Base-by-base conservation (phyloP, 2,113 vertebrate species). In the Chloropsis cyanopogon region DNA sequence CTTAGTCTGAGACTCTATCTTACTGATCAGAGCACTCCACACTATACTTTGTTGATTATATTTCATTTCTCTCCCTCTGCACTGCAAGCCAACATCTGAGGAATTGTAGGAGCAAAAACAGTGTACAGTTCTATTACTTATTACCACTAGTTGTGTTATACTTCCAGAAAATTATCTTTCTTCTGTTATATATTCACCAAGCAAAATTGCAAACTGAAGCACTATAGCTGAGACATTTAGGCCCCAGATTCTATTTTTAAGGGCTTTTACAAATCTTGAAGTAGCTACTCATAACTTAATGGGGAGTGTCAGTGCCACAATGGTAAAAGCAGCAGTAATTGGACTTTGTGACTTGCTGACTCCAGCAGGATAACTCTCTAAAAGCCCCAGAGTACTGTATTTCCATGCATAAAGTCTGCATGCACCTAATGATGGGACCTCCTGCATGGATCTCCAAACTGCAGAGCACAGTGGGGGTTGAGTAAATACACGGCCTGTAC, bases 351-450 rank as follows among this genome's bases (percentile, higher is more conserved):
- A 72, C 39, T 82, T 80, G 54, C 59, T 80, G 71, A 70, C 19
- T 70, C 23, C 24, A 44, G 49, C 29, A 82, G 47, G 29, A 52
- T 22, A 81, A 63, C 60, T 88, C 49, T 61, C 31, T 44, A 63
- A 82, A 80, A 19, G 28, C 15, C 9, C 1, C 24, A 15, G 2
- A 11, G 47, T 17, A 20, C 31, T 1, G 0, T 19, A 44, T 78
- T 31, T 73, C 42, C 35, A 35, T 35, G 11, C 26, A 37, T 10
- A 12, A 81, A 81, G 9, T 19, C 35, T 46, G 37, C 5, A 9
- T 1, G 6, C 16, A 20, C 15, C 47, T 44, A n/a, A 64, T 0
- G 0, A n/a, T 14, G 31, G 11, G 19, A 52, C 12, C 35, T 52
- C 4, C 0, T 31, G 31, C 11, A 0, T 25, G 54, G 46, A 80